Conservation (phyloP, 2,888 invertebrate genomes). For the Diplazon laetatorius region DNA sequence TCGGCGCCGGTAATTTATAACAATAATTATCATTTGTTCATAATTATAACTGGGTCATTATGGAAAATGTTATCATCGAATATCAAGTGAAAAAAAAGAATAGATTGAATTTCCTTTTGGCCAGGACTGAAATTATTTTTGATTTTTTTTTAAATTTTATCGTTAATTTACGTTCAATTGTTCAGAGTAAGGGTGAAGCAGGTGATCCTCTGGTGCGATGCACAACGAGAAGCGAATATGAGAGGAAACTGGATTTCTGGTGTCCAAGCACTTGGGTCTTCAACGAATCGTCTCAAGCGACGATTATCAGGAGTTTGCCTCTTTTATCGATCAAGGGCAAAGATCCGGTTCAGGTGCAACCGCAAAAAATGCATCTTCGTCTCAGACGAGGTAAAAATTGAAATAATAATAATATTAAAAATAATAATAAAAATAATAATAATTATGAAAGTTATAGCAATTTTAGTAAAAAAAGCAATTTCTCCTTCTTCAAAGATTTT, state of each 20-base stretch:
- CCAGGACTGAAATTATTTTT: too few species aligned
- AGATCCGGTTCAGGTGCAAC: slow-evolving; percentile 84
- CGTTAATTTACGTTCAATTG: too few species aligned
- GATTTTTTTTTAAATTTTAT: too few species aligned
- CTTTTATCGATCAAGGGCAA: slow-evolving; percentile 66
- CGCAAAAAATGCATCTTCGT: slow-evolving; percentile 84
- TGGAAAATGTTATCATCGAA: too few species aligned
- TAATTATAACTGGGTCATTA: too few species aligned
- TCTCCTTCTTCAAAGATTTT: too few species aligned
- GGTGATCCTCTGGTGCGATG: slow-evolving; percentile 70
- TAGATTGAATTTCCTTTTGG: too few species aligned
- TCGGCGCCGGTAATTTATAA: slow-evolving; percentile 71
- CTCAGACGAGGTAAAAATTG: slow-evolving; percentile 81
- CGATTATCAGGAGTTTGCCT: slow-evolving; percentile 57
- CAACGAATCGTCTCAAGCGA: slow-evolving; percentile 48
- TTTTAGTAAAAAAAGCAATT: too few species aligned
- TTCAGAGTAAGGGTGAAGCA: slow-evolving; percentile 23
- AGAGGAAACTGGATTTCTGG: slow-evolving; percentile 69
- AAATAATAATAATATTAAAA: slow-evolving; percentile 13
- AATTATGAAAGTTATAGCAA: too few species aligned
- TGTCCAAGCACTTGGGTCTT: slow-evolving; percentile 67
- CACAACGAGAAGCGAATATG: slow-evolving; percentile 66
- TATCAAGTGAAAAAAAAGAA: too few species aligned
- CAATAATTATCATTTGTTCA: slow-evolving; percentile 14
- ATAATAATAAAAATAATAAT: too few species aligned